phyloP scores from a whole-genome alignment of 2,888 invertebrate species.

The Phaedon cochleariae region DNA sequence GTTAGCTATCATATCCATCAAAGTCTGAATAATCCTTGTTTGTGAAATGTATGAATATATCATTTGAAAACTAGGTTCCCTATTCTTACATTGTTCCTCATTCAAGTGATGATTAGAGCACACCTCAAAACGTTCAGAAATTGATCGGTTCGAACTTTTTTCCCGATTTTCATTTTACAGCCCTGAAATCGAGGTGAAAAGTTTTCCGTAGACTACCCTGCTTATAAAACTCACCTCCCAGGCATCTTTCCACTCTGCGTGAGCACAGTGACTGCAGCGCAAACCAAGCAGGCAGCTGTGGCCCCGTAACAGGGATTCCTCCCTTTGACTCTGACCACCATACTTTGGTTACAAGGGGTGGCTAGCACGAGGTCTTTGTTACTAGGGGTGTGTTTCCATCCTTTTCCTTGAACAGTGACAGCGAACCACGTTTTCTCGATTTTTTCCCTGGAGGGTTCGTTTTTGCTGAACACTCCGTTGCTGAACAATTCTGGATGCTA shows the following conservation, averaged over 20 bases:
- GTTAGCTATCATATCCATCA: too few species aligned
- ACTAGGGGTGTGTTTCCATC: constrained; percentile 76
- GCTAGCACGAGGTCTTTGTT: constrained; percentile 69
- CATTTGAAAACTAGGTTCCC: too few species aligned
- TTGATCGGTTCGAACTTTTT: too few species aligned
- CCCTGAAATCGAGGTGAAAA: too few species aligned
- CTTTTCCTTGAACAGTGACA: constrained; percentile 78
- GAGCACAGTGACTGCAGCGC: constrained; percentile 78
- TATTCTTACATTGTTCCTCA: too few species aligned
- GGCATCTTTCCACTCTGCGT: constrained; percentile 82
- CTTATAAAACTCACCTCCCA: constrained; percentile 39
- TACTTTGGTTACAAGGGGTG: constrained; percentile 66
- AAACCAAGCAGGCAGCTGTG: constrained; percentile 77
- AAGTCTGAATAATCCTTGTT: too few species aligned
- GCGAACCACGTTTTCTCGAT: constrained; percentile 71
- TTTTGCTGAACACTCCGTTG: constrained; percentile 27
- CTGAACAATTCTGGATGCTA: constrained; percentile 42
- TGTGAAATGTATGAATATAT: too few species aligned
- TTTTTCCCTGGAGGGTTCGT: constrained; percentile 61
- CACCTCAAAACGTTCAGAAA: too few species aligned
- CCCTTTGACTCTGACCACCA: constrained; percentile 73
- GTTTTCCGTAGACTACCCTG: too few species aligned
- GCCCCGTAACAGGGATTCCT: constrained; percentile 84
- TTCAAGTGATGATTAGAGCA: too few species aligned
- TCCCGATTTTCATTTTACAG: too few species aligned